Conservation (phyloP, 2,797 vertebrate genomes). For the Loriculus beryllinus region DNA sequence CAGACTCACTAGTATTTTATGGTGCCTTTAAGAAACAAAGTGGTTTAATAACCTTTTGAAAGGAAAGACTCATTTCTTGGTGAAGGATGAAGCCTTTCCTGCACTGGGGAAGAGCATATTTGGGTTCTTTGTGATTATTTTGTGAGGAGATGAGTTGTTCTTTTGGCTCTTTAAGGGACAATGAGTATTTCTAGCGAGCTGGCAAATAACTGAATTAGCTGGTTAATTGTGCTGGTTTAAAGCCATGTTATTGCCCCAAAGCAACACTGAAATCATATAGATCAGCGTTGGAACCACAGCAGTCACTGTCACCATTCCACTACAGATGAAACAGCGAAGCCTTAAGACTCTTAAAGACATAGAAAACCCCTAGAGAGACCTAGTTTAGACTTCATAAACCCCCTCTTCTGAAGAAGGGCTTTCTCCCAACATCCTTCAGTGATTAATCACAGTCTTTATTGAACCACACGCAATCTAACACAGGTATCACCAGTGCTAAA, state of each 20-base stretch:
- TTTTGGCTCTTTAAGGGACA: background rate
- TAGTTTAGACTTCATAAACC: background rate
- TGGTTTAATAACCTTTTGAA: background rate
- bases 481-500: fast-evolving
- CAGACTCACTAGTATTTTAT: background rate
- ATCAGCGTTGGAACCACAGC: fast-evolving
- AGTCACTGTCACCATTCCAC: fast-evolving
- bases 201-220: background rate
- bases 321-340: fast-evolving
- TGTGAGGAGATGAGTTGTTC: too few species aligned
- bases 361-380: background rate
- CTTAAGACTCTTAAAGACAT: background rate
- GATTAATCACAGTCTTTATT: background rate
- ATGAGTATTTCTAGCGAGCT: background rate
- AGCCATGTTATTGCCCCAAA: background rate
- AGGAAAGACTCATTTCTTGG: background rate
- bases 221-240: background rate
- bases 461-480: background rate
- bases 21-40: conserved; percentile 17
- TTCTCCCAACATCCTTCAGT: background rate
- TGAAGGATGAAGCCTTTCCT: background rate
- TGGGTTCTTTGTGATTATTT: fast-evolving
- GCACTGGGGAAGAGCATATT: background rate
- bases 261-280: fast-evolving
- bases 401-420: background rate